phyloP scores from a whole-genome alignment of 2,888 invertebrate species.

The Coenonympha glycerion region DNA sequence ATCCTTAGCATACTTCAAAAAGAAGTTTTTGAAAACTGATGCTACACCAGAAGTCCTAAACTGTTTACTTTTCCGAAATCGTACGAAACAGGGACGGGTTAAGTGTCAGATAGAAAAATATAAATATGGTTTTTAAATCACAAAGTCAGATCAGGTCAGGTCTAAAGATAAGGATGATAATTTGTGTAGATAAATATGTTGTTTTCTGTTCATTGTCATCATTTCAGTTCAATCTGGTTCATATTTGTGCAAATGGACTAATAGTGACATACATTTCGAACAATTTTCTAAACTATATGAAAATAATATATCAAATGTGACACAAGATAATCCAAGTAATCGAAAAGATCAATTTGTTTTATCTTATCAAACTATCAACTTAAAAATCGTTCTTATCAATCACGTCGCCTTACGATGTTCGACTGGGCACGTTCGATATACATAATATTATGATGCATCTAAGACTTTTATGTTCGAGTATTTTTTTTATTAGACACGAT shows the following conservation, averaged over 20 bases:
- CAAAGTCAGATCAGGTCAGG: background rate
- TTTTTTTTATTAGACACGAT: too few relatives aligned
- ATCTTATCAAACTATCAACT: conserved; percentile 12
- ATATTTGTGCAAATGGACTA: background rate
- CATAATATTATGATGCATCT: background rate
- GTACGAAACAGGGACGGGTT: too few relatives aligned
- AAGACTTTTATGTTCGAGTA: background rate
- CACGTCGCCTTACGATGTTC: background rate
- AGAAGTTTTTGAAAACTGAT: too few relatives aligned
- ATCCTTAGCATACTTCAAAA: too few relatives aligned
- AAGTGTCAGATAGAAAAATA: too few relatives aligned
- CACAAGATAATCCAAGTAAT: conserved; percentile 2
- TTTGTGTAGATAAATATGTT: background rate
- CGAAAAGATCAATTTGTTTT: background rate
- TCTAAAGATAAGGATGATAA: background rate
- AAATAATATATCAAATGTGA: background rate
- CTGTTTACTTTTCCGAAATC: too few relatives aligned
- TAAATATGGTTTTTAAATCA: background rate
- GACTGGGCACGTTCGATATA: background rate
- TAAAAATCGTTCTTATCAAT: conserved; percentile 4
- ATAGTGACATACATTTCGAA: conserved; percentile 1
- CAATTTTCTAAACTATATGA: background rate
- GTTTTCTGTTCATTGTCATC: background rate
- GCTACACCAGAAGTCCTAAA: too few relatives aligned
- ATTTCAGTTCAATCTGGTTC: background rate